Conservation (phyloP, 2,113 vertebrate genomes). For the Rhombomys opimus region DNA sequence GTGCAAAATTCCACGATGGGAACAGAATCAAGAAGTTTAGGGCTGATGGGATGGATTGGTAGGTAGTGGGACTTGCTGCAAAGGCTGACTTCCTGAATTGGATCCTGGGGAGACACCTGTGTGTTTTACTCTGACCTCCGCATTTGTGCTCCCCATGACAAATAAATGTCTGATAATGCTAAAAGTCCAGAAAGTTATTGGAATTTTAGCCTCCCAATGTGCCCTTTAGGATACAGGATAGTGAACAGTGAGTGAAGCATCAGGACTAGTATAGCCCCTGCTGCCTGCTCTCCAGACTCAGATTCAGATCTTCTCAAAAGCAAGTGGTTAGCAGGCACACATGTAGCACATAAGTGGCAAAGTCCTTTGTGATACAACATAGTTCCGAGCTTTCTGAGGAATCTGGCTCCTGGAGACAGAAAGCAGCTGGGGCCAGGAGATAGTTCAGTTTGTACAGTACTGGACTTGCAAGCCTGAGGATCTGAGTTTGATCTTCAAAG, state of each 20-base stretch:
- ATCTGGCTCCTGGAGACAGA: background rate
- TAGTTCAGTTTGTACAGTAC: too few species aligned
- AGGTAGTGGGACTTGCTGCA: background rate
- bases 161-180: background rate
- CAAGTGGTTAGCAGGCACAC: background rate
- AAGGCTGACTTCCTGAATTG: background rate
- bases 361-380: background rate
- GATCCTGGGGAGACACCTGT: background rate
- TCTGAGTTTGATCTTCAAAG: background rate
- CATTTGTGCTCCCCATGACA: background rate
- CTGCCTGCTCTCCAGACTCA: background rate
- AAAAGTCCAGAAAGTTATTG: background rate
- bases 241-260: background rate
- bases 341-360: too few species aligned
- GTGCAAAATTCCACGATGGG: background rate
- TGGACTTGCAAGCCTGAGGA: background rate
- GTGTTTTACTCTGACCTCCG: background rate
- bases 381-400: background rate
- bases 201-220: background rate
- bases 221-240: background rate
- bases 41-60: background rate
- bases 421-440: background rate
- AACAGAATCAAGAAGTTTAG: background rate
- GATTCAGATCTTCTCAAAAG: background rate
- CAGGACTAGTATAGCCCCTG: background rate